A percentile compares a stretch with the other conserved stretches of the same genome.
phyloP scores from a whole-genome alignment of 1,140 invertebrate genomes.

The Steinernema khuongi region DNA sequence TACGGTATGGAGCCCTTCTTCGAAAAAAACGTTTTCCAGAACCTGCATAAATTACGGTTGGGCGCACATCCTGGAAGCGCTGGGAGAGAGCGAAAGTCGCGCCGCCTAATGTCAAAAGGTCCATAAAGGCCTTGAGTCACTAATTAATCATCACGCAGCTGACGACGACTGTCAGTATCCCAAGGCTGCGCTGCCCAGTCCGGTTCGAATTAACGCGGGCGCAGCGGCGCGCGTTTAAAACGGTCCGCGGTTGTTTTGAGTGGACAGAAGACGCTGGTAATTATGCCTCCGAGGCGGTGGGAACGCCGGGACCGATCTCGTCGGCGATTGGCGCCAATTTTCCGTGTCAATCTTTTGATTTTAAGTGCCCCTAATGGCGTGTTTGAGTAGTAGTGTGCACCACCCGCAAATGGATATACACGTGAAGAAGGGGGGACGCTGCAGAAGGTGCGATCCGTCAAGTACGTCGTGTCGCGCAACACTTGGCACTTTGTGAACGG shows the following conservation, averaged over 20 bases:
- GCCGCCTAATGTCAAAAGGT: neutral
- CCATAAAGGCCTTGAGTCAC: neutral
- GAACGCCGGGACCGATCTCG: neutral
- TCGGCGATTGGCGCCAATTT: neutral
- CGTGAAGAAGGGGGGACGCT: neutral
- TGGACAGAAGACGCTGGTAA: neutral
- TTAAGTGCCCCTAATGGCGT: conserved; percentile 11
- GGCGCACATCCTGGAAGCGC: no score
- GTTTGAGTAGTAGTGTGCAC: neutral
- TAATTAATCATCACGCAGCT: conserved; percentile 15
- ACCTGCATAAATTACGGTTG: no score
- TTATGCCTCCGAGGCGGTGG: neutral
- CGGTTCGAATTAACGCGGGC: neutral
- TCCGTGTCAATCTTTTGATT: conserved; percentile 10
- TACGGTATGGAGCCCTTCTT: no score
- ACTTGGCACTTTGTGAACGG: neutral
- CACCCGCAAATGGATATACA: neutral
- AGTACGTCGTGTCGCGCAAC: conserved; percentile 16
- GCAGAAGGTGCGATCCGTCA: conserved; percentile 7
- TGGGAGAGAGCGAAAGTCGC: neutral
- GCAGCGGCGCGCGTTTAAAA: neutral
- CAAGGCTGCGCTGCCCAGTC: neutral
- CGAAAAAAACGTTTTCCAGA: no score
- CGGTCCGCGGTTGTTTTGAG: no score
- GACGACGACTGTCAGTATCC: neutral